Percentiles rank a stretch among this genome's conserved stretches.
Conservation (phyloP, 2,888 invertebrate species). For the Nasonia oneida region DNA sequence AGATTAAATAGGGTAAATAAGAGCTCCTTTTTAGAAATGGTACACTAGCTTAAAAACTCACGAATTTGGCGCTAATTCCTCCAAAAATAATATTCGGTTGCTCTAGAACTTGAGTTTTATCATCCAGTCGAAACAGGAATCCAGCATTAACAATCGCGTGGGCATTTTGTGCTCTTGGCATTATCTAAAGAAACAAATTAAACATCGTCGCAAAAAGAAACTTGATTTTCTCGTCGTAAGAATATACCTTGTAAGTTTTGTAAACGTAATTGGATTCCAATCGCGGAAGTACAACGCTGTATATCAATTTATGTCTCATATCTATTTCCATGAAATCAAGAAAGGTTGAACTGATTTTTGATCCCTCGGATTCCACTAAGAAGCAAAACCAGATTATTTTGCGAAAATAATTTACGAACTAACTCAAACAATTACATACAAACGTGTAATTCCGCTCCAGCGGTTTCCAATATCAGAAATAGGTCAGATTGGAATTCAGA, state of each 20-base stretch:
- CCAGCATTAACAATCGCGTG: constrained; percentile 89
- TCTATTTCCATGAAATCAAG: constrained; percentile 82
- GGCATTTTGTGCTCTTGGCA: constrained; percentile 88
- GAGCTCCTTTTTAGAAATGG: background rate
- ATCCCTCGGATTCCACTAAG: constrained; percentile 78
- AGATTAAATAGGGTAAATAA: background rate
- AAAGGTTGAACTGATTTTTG: constrained; percentile 77
- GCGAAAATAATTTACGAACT: background rate
- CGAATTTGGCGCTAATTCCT: constrained; percentile 79
- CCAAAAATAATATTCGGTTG: constrained; percentile 81
- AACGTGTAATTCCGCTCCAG: constrained; percentile 81
- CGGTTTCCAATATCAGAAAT: constrained; percentile 84
- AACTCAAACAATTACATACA: constrained; percentile 74
- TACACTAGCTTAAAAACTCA: constrained; percentile 66
- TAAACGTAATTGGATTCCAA: constrained; percentile 1
- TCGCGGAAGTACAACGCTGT: constrained; percentile 72
- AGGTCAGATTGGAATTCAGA: constrained; percentile 87
- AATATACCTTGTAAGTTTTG: constrained; percentile 48
- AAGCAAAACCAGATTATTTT: constrained; percentile 67
- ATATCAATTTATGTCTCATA: constrained; percentile 82
- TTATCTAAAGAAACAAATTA: constrained; percentile 81
- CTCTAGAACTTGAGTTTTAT: constrained; percentile 81
- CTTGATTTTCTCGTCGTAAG: background rate
- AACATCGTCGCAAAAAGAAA: background rate
- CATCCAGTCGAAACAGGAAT: constrained; percentile 83